These are phyloP conservation scores for Belgica antarctica DNA, from an alignment of 2,888 invertebrate genomes.

Conservation along the genomic window DNA sequence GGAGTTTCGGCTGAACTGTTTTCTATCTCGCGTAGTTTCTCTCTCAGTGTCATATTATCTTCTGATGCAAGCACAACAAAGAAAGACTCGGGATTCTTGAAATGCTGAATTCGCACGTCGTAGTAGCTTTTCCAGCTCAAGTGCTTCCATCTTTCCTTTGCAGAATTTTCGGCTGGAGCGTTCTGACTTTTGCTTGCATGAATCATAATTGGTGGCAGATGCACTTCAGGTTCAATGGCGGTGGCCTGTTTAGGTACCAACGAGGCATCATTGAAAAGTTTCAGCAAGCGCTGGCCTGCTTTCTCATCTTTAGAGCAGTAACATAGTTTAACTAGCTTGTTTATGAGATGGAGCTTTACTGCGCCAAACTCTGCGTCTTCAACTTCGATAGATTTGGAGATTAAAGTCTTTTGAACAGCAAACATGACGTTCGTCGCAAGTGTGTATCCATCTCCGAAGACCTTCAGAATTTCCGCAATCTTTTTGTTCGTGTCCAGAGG, in stretches of 20 bases:
- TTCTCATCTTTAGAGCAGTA: background rate
- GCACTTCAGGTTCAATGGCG: background rate
- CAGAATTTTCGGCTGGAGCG: background rate
- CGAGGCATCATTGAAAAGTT: background rate
- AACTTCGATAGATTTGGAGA: background rate
- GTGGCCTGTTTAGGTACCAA: too few relatives aligned
- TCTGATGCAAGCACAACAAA: background rate
- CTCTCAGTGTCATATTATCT: background rate
- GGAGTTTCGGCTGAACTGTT: background rate
- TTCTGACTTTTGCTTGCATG: background rate
- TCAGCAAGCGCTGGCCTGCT: background rate
- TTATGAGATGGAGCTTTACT: background rate
- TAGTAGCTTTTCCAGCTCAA: background rate
- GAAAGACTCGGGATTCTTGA: background rate
- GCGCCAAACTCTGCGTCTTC: background rate
- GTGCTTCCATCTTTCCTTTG: background rate
- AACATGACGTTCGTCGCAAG: background rate
- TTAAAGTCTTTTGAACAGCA: background rate
- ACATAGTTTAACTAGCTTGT: background rate
- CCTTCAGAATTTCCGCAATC: background rate
- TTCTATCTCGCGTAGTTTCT: background rate
- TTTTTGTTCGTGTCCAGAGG: background rate
- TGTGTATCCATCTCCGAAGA: background rate
- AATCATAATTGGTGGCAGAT: background rate
- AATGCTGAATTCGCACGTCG: background rate